Percentiles rank a stretch among this genome's conserved stretches.
Conservation (phyloP, 92 coral and sea anemone species). For the Umimayanthus chanpuru region DNA sequence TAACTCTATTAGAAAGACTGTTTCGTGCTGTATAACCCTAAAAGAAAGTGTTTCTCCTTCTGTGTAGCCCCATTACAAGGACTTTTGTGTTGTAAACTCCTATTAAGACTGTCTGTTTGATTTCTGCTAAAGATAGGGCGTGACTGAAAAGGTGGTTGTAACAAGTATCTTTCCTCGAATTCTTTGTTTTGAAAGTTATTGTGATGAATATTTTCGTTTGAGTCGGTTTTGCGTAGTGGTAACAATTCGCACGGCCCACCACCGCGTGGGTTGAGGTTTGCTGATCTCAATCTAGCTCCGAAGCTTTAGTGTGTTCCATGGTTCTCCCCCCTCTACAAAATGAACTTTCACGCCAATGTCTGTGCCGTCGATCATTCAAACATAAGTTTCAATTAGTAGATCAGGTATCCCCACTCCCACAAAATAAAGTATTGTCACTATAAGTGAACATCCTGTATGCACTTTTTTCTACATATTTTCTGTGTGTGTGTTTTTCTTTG, state of each 20-base stretch:
- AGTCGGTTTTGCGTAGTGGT: neutral
- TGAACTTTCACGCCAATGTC: neutral
- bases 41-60: neutral
- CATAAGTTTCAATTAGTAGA: neutral
- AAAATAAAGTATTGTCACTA: too few relatives aligned
- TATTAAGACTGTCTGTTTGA: neutral
- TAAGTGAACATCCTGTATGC: too few relatives aligned
- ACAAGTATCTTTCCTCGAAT: neutral
- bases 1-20: neutral
- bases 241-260: neutral
- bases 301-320: neutral
- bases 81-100: neutral
- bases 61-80: neutral
- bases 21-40: neutral
- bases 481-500: too few relatives aligned
- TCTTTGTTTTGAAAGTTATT: neutral
- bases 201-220: too few relatives aligned
- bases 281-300: neutral
- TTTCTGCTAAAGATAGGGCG: neutral
- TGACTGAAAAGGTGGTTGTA: neutral
- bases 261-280: neutral
- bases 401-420: neutral
- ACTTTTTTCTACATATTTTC: too few relatives aligned
- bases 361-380: neutral
- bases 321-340: too few relatives aligned